phyloP scores from a whole-genome alignment of 2,113 vertebrate genomes.

The Mastomys natalensis region DNA sequence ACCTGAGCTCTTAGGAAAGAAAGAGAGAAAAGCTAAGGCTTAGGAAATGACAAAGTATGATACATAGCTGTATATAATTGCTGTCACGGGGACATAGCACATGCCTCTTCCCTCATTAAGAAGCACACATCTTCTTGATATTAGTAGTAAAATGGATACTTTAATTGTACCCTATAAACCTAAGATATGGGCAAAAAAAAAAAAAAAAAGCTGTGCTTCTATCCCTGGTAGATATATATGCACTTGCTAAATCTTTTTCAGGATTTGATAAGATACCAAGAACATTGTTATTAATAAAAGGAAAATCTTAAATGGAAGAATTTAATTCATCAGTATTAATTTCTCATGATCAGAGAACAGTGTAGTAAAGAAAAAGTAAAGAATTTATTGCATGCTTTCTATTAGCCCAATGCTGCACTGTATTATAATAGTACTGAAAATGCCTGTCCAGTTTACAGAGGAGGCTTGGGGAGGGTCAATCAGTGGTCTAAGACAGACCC shows the following conservation, averaged over 20 bases:
- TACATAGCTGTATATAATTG: background rate
- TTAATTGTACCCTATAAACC: background rate
- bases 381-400: background rate
- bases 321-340: constrained; percentile 1
- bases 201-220: background rate
- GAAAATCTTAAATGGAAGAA: background rate
- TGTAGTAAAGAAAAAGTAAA: background rate
- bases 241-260: background rate
- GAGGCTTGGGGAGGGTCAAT: background rate
- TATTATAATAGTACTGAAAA: background rate
- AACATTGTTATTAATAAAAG: constrained; percentile 26
- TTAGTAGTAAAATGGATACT: background rate
- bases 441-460: background rate
- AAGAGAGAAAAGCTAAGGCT: background rate
- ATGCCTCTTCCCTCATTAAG: background rate
- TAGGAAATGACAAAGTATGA: background rate
- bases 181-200: background rate
- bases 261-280: constrained; percentile 26
- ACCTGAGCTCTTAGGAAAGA: background rate
- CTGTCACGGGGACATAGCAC: background rate
- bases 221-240: background rate
- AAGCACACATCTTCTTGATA: background rate
- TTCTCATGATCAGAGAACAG: background rate
- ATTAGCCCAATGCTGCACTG: background rate
- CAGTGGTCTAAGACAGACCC: background rate